Evolutionary conservation across 2,113 vertebrate genomes (phyloP).

Genomic region (Microcebus ravelobensis): DNA sequence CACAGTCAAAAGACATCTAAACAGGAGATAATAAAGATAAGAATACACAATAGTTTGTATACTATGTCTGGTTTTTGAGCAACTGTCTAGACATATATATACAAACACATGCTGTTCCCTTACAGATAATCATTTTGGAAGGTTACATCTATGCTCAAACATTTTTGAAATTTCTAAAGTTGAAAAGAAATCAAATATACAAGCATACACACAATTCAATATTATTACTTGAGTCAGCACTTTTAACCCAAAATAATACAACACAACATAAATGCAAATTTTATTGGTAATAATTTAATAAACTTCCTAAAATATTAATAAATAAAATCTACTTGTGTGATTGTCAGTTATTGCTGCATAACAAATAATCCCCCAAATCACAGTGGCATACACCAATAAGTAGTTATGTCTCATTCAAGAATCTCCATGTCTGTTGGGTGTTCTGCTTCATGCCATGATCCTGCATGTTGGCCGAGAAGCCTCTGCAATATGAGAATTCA

Average conservation of each 20-base stretch:
- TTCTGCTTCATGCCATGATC: neutral
- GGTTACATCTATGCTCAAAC: neutral
- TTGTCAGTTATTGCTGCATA: neutral
- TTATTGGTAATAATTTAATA: neutral
- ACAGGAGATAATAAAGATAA: neutral
- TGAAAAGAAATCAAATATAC: constrained; percentile 7
- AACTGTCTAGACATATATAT: neutral
- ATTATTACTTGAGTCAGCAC: neutral
- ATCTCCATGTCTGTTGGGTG: neutral
- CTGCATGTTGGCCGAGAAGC: too few species aligned
- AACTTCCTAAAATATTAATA: neutral
- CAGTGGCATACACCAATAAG: neutral
- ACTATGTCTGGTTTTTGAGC: neutral
- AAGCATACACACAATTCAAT: neutral
- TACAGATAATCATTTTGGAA: neutral
- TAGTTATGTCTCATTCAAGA: neutral
- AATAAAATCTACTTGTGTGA: neutral
- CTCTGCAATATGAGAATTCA: neutral
- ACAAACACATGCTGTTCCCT: neutral
- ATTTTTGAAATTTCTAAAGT: neutral
- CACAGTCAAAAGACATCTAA: neutral
- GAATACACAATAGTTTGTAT: neutral
- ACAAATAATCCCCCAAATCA: neutral
- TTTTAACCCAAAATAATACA: constrained; percentile 20
- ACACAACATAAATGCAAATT: neutral